Base-by-base conservation (phyloP, 2,113 vertebrate species). In the Plestiodon gilberti region DNA sequence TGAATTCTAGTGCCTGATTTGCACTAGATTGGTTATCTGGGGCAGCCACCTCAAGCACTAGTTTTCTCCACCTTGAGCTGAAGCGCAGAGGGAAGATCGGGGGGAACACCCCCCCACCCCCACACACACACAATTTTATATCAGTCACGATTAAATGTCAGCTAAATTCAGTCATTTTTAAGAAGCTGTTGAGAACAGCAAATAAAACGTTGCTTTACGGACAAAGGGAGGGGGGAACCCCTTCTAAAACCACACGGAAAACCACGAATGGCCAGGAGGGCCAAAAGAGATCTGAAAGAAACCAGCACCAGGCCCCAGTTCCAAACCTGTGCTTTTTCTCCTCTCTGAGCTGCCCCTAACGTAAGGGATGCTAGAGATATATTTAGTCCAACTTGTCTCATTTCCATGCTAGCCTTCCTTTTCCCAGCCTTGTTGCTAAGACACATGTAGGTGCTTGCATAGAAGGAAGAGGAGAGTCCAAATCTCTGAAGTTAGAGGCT, bases 41-140 rank as follows among this genome's bases (percentile, higher is more conserved):
- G 20, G 67, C 65, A 71, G 9, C 35, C 55, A 48, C 17, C 6
- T 28, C 10, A 59, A 30, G 1, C 18, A 9, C 2, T 11, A 88
- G 65, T 77, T 77, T 83, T 88, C 87, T 86, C 91, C 86, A 75
- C 82, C 85, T 84, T 88, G 76, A 88, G 77, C 82, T 85, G 71
- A 89, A 17, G 70, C 87, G 88, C 82, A 81, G 87, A 91, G 90
- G 74, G 82, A 73, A 81, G 78, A 88, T 89, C 52, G 57, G 38
- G 33, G 48, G 33, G 55, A n/a, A n/a, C n/a, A n/a, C n/a, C n/a
- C n/a, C n/a, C n/a, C n/a, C n/a, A n/a, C n/a, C n/a, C n/a, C n/a
- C n/a, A n/a, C n/a, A n/a, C n/a, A 48, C 43, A 48, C 43, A 88
- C 86, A 82, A 85, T 85, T 93, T 83, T 73, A 75, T 62, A 87